Percentiles rank a stretch among this genome's conserved stretches.
Conservation (phyloP, 2,797 vertebrate genomes). For the Rhodeus uyekii region DNA sequence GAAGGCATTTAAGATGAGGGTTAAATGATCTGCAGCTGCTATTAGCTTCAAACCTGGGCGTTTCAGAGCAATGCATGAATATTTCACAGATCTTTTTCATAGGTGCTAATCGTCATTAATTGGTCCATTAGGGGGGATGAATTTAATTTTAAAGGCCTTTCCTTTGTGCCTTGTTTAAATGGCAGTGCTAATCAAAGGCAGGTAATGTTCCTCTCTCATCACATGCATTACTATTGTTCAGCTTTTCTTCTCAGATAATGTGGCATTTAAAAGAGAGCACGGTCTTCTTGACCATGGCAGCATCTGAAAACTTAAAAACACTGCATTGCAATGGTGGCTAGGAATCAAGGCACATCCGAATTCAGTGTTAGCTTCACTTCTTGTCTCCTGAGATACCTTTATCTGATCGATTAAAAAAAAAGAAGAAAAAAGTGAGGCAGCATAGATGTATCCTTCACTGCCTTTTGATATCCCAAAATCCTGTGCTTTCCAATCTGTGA, state of each 20-base stretch:
- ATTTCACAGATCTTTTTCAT: slow-evolving; percentile 29
- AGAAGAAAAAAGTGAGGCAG: no score
- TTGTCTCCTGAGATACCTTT: not conserved
- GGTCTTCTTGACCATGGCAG: not conserved
- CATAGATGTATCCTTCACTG: not conserved
- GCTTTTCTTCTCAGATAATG: slow-evolving; percentile 10
- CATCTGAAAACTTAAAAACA: not conserved
- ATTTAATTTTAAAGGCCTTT: slow-evolving; percentile 9
- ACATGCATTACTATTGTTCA: not conserved
- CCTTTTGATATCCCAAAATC: not conserved
- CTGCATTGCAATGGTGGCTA: not conserved
- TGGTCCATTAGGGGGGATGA: slow-evolving; percentile 29
- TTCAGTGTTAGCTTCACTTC: not conserved
- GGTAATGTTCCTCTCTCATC: slow-evolving; percentile 2
- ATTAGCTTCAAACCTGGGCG: not conserved
- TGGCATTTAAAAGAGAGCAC: not conserved
- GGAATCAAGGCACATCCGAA: not conserved
- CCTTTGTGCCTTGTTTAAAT: slow-evolving; percentile 14
- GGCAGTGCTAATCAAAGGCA: slow-evolving; percentile 13
- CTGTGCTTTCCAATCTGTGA: not conserved
- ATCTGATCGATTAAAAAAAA: not conserved
- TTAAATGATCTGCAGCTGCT: slow-evolving; percentile 4
- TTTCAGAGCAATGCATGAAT: slow-evolving; percentile 10
- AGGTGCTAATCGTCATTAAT: slow-evolving; percentile 33
- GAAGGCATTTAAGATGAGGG: not conserved